Evolutionary conservation across 23 tunicate genomes (phyloP).

Genomic region (Ascidia mentula): DNA sequence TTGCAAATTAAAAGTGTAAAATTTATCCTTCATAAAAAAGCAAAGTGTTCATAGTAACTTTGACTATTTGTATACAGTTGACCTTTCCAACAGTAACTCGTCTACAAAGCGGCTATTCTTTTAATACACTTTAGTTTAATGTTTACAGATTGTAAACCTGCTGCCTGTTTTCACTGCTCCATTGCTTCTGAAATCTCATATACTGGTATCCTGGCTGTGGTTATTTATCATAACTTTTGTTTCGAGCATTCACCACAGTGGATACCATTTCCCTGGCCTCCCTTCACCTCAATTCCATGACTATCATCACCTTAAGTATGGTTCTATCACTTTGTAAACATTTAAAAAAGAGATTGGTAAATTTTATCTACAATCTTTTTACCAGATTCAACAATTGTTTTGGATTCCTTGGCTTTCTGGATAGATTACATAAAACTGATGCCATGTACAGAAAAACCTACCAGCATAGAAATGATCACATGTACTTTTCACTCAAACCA

Average conservation of each 20-base stretch:
- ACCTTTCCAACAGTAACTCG: too few relatives aligned
- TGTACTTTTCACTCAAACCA: conserved; percentile 21
- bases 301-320: conserved; percentile 68
- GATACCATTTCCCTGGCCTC: conserved; percentile 53
- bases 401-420: conserved; percentile 57
- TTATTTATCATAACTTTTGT: conserved; percentile 24
- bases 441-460: conserved; percentile 46
- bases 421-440: conserved; percentile 58
- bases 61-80: too few relatives aligned
- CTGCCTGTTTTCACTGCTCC: conserved; percentile 54
- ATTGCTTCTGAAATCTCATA: conserved; percentile 38
- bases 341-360: too few relatives aligned
- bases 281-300: conserved; percentile 68
- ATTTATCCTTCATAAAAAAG: too few relatives aligned
- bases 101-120: too few relatives aligned
- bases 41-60: too few relatives aligned
- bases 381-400: conserved; percentile 69
- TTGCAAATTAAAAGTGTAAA: too few relatives aligned
- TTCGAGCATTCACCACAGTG: conserved; percentile 60
- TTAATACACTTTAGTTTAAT: too few relatives aligned
- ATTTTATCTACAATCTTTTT: too few relatives aligned
- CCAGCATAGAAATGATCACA: conserved; percentile 19
- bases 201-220: conserved; percentile 58
- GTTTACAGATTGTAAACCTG: conserved; percentile 51
- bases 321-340: too few relatives aligned